Evolutionary conservation across 2,888 invertebrate genomes (phyloP), one percentile per base, ranked within the genome.

Genomic region (Petrophora chlorosata): DNA sequence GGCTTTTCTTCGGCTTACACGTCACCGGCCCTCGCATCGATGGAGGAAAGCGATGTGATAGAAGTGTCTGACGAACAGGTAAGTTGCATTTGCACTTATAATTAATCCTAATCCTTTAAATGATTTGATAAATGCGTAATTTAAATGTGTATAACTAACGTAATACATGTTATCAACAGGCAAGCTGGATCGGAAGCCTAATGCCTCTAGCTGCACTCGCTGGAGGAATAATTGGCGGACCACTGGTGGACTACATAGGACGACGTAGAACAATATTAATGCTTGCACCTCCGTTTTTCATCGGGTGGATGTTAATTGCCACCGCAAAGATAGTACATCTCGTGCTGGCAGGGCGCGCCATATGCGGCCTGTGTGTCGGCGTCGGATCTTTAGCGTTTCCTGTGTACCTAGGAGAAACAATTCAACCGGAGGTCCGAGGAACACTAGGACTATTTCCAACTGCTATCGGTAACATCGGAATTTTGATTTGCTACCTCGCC

Each of bases 361-460:
- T 98, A 47, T 95, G 96, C 52, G 99, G 99, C 5, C 92, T 97
- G 64, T 96, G 97, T 75, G 96, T 97, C 22, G 97, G 98, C 10
- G 92, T 98, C 45, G 95, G 96, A 0, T 97, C 97, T 0, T 91
- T 98, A 1, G 95, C 96, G 12, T 92, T 96, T 61, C 98, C 98
- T 0, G 97, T 98, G 1, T 99, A 98, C 77, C 92, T 99, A 25
- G 97, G 97, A 4, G 98, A 99, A 89, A 96, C 97, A 0, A 94
- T 98, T 25, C 97, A 98, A 74, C 95, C 97, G 1, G 96, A 97
- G 88, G 95, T 97, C 0, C 92, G 98, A 35, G 99, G 98, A 2
- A 95, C 96, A 5, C 89, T 99, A 33, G 98, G 98, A 9, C 84
- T 97, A 14, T 85, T 97, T 55, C 97, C 97, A 0, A 97, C 97